Percentiles rank a stretch among this genome's conserved stretches.
Conservation (phyloP, 2,888 invertebrate species). For the Zele albiditarsus region DNA sequence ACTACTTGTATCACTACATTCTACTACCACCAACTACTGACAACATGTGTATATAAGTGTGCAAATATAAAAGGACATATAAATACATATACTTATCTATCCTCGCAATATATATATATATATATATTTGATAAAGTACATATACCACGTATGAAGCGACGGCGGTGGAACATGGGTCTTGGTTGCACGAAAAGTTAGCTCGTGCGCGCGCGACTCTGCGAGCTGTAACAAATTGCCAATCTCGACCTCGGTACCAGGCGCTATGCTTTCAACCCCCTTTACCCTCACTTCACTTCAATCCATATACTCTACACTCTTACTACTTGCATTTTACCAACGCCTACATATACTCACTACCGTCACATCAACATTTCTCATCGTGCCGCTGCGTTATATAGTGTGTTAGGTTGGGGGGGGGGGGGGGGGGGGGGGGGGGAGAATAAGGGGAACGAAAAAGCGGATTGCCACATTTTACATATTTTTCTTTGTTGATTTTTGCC, state of each 20-base stretch:
- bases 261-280: constrained; percentile 25
- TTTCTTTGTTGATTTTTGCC: constrained; percentile 42
- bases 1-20: too few relatives aligned
- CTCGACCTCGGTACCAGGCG: constrained; percentile 51
- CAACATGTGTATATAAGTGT: constrained; percentile 8
- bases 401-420: constrained; percentile 43
- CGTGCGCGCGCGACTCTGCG: constrained; percentile 40
- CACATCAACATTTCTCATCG: constrained; percentile 57
- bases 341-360: constrained; percentile 38
- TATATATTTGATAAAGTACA: neutral
- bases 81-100: neutral
- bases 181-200: constrained; percentile 40
- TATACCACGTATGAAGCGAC: neutral
- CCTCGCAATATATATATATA: neutral
- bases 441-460: neutral
- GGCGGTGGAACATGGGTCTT: constrained; percentile 27
- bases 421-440: neutral
- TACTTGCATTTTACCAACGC: neutral
- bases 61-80: constrained; percentile 4
- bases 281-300: constrained; percentile 31
- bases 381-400: constrained; percentile 48
- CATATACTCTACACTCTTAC: constrained; percentile 1
- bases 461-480: constrained; percentile 50
- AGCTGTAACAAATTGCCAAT: constrained; percentile 64
- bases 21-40: neutral